Conservation (phyloP, 2,888 invertebrate species). For the Melipona bicolor region DNA sequence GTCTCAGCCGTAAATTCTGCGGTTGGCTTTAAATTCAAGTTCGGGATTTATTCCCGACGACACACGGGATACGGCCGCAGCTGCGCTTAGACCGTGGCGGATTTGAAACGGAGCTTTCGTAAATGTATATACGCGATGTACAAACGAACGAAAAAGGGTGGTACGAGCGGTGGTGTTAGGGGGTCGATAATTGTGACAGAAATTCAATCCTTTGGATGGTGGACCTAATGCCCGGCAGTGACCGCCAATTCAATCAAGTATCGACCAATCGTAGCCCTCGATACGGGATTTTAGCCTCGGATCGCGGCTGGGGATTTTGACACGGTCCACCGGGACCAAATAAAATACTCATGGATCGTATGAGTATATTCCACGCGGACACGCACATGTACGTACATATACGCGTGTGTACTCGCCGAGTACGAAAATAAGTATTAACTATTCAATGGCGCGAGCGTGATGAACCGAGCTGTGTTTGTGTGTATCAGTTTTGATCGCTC, state of each 20-base stretch:
- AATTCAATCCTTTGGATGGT: slow-evolving; percentile 76
- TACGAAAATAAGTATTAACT: slow-evolving; percentile 69
- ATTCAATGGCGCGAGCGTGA: slow-evolving; percentile 56
- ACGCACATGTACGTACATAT: slow-evolving; percentile 4
- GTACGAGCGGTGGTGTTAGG: background rate
- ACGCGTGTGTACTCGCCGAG: background rate
- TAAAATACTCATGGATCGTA: slow-evolving; percentile 64
- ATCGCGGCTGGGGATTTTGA: slow-evolving; percentile 65
- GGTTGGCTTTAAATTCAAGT: slow-evolving; percentile 40
- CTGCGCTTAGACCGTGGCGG: slow-evolving; percentile 60
- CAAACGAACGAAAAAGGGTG: slow-evolving; percentile 27
- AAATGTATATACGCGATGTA: slow-evolving; percentile 15
- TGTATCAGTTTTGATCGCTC: slow-evolving; percentile 50
- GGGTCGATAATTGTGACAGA: slow-evolving; percentile 77
- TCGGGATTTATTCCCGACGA: slow-evolving; percentile 52
- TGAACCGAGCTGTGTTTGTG: slow-evolving; percentile 52
- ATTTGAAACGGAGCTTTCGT: slow-evolving; percentile 44
- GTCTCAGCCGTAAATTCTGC: background rate
- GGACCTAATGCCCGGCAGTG: slow-evolving; percentile 75
- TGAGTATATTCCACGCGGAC: slow-evolving; percentile 19
- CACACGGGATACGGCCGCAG: slow-evolving; percentile 58
- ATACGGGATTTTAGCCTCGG: slow-evolving; percentile 69
- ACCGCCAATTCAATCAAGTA: slow-evolving; percentile 78
- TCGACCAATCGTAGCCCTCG: slow-evolving; percentile 72
- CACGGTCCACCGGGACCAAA: slow-evolving; percentile 65